Evolutionary conservation across 1,140 invertebrate species (phyloP).

Genomic region (Drosophila bipectinata): DNA sequence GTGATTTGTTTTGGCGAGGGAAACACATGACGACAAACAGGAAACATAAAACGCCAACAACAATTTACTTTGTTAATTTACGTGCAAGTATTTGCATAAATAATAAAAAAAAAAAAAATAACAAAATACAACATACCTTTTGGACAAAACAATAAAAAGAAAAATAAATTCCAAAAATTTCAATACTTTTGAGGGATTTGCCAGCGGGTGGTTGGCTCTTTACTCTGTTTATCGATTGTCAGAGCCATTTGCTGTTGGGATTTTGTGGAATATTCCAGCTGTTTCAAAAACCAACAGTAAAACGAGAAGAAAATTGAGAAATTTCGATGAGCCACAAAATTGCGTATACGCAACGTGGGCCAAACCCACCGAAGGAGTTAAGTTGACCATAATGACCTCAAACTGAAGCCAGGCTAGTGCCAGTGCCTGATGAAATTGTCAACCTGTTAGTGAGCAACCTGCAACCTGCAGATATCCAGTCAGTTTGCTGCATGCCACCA

Average conservation of each 20-base stretch:
- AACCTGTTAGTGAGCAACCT: conserved; percentile 22
- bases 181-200: conserved; percentile 11
- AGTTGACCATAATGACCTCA: conserved; percentile 43
- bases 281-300: neutral
- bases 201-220: neutral
- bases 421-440: conserved; percentile 42
- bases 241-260: neutral
- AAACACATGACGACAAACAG: conserved; percentile 62
- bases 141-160: conserved; percentile 19
- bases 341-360: conserved; percentile 23
- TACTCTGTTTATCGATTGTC: conserved; percentile 6
- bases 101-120: conserved; percentile 31
- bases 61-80: conserved; percentile 79
- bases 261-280: conserved; percentile 1
- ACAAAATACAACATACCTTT: neutral
- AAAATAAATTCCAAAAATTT: conserved; percentile 10
- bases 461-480: neutral
- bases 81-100: conserved; percentile 73
- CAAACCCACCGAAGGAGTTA: neutral
- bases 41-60: conserved; percentile 67
- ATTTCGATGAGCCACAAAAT: neutral
- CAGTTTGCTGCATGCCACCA: neutral
- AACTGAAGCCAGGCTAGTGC: conserved; percentile 10
- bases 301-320: neutral
- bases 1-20: conserved; percentile 71